Evolutionary conservation across 2,888 invertebrate genomes (phyloP).

Genomic region (Drosophila phalerata): DNA sequence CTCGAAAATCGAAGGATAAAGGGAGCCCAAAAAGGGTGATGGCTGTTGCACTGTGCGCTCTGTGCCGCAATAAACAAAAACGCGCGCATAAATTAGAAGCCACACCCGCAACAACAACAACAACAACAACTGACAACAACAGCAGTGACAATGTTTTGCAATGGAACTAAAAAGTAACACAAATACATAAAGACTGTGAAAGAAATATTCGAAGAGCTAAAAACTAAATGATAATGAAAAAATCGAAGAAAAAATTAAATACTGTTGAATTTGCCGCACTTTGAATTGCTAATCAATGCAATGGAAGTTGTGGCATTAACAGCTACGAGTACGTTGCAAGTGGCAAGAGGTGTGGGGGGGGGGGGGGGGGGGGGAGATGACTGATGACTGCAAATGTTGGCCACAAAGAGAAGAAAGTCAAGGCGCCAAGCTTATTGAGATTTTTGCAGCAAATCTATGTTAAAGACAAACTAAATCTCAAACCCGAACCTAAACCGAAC

Average conservation of each 20-base stretch:
- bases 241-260: slow-evolving; percentile 6
- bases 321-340: slow-evolving; percentile 1
- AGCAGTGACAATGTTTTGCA: slow-evolving; percentile 31
- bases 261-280: slow-evolving; percentile 32
- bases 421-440: neutral
- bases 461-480: neutral
- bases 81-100: slow-evolving; percentile 72
- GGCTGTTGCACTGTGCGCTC: slow-evolving; percentile 9
- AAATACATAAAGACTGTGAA: neutral
- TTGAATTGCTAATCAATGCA: slow-evolving; percentile 70
- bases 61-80: slow-evolving; percentile 73
- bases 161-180: neutral
- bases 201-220: neutral
- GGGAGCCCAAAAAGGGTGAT: neutral
- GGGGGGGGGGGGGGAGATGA: too few relatives aligned
- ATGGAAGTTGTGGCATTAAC: slow-evolving; percentile 14
- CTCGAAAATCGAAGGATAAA: slow-evolving; percentile 20
- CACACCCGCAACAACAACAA: slow-evolving; percentile 40
- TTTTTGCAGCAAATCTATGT: neutral
- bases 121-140: slow-evolving; percentile 14
- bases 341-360: neutral
- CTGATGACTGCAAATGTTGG: neutral
- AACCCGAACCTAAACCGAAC: too few relatives aligned
- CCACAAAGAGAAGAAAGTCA: neutral
- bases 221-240: neutral